Percentiles rank a stretch among this genome's conserved stretches.
Conservation (phyloP, 2,888 invertebrate species). For the Antheraea assamensis region DNA sequence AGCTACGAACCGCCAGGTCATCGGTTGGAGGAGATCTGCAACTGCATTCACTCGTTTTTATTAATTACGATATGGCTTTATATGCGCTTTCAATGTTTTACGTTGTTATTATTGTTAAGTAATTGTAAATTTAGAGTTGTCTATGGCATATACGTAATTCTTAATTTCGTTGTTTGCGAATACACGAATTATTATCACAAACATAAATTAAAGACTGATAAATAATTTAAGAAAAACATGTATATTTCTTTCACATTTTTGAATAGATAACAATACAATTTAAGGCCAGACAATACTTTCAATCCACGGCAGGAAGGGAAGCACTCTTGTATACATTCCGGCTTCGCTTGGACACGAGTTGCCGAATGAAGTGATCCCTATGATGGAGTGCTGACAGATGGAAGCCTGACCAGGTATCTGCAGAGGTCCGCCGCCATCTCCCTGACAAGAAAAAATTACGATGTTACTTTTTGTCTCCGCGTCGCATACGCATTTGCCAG, state of each 20-base stretch:
- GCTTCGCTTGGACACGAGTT: neutral
- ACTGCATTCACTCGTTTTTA: too few species aligned
- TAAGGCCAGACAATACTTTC: neutral
- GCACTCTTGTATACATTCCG: neutral
- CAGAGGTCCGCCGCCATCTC: conserved; percentile 1
- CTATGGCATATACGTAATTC: too few species aligned
- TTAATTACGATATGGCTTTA: too few species aligned
- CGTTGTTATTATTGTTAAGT: too few species aligned
- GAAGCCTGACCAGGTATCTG: neutral
- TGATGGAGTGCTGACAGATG: neutral
- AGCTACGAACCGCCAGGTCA: too few species aligned
- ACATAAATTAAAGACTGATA: too few species aligned
- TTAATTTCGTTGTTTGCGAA: too few species aligned
- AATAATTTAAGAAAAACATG: neutral
- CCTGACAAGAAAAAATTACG: neutral
- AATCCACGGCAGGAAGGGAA: neutral
- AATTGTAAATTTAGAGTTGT: too few species aligned
- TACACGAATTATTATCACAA: too few species aligned
- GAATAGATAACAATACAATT: neutral
- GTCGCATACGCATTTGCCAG: neutral
- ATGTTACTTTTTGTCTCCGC: neutral
- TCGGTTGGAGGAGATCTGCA: too few species aligned
- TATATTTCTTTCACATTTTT: neutral
- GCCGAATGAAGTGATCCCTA: neutral
- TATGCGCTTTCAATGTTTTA: too few species aligned